Percentiles rank a stretch among this genome's conserved stretches.
phyloP scores from a whole-genome alignment of 2,888 invertebrate species.

The Drosophila acutilabella region DNA sequence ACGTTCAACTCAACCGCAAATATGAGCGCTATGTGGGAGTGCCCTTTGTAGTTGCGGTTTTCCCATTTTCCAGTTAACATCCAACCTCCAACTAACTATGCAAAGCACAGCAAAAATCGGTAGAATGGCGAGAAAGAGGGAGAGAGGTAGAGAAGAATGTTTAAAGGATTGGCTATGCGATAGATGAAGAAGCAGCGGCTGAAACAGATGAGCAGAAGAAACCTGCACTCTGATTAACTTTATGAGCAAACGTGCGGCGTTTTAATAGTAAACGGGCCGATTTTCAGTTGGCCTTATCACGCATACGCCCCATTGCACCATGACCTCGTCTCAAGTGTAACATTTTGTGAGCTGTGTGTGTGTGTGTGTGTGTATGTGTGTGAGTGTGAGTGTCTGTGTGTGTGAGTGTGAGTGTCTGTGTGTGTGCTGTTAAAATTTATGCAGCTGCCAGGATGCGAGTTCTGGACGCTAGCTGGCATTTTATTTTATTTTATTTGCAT shows the following conservation, averaged over 20 bases:
- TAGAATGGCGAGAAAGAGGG: constrained; percentile 1
- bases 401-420: constrained; percentile 41
- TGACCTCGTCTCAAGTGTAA: constrained; percentile 73
- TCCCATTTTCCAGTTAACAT: neutral
- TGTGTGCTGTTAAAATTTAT: constrained; percentile 69
- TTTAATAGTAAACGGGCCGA: constrained; percentile 65
- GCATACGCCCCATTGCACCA: constrained; percentile 65
- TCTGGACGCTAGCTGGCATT: constrained; percentile 62
- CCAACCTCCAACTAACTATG: constrained; percentile 34
- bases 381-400: constrained; percentile 34
- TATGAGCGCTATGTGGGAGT: constrained; percentile 68
- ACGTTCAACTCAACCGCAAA: constrained; percentile 66
- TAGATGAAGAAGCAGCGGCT: neutral
- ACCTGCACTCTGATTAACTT: constrained; percentile 73
- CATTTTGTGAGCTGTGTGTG: constrained; percentile 63
- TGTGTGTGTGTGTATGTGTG: constrained; percentile 46
- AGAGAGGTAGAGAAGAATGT: neutral
- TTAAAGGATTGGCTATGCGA: constrained; percentile 5
- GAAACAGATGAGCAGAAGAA: constrained; percentile 10
- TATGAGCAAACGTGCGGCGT: constrained; percentile 75
- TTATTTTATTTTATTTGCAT: constrained; percentile 80
- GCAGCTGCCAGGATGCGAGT: constrained; percentile 63
- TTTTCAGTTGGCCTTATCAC: constrained; percentile 63
- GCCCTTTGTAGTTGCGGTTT: constrained; percentile 58
- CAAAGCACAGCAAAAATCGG: constrained; percentile 39